A percentile compares a stretch with the other conserved stretches of the same genome.
These are phyloP conservation scores for Pseudopipra pipra DNA, from an alignment of 2,113 vertebrate species.

Conservation along the genomic window DNA sequence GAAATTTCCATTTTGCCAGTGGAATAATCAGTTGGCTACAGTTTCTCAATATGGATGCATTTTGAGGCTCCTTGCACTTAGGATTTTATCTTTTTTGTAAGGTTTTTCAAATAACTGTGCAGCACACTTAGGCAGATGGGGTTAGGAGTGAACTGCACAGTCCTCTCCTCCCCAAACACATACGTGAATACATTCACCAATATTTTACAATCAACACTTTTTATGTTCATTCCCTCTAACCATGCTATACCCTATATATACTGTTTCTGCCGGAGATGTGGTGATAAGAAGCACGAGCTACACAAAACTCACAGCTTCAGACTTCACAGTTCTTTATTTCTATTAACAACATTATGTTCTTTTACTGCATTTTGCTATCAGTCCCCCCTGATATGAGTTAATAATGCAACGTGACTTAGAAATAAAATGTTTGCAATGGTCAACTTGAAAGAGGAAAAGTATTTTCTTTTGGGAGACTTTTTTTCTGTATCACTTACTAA, in stretches of 20 bases:
- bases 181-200: background rate
- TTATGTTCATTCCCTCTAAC: background rate
- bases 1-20: slow-evolving; percentile 81
- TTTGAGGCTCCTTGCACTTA: slow-evolving; percentile 59
- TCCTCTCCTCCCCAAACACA: slow-evolving; percentile 13
- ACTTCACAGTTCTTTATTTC: background rate
- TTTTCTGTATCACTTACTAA: background rate
- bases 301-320: background rate
- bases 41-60: slow-evolving; percentile 69
- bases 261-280: background rate
- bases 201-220: background rate
- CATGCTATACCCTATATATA: background rate
- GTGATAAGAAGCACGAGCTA: background rate
- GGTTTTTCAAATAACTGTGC: slow-evolving; percentile 52
- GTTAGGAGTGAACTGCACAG: slow-evolving; percentile 7
- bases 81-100: slow-evolving; percentile 44
- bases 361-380: background rate
- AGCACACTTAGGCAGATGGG: slow-evolving; percentile 38
- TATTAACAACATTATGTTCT: background rate
- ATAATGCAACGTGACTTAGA: background rate
- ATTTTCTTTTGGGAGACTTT: background rate
- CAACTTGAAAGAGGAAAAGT: background rate
- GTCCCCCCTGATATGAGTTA: background rate
- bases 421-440: background rate
- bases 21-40: slow-evolving; percentile 76